These are phyloP conservation scores for Tipula unca DNA, from an alignment of 2,888 invertebrate species.

Conservation along the genomic window DNA sequence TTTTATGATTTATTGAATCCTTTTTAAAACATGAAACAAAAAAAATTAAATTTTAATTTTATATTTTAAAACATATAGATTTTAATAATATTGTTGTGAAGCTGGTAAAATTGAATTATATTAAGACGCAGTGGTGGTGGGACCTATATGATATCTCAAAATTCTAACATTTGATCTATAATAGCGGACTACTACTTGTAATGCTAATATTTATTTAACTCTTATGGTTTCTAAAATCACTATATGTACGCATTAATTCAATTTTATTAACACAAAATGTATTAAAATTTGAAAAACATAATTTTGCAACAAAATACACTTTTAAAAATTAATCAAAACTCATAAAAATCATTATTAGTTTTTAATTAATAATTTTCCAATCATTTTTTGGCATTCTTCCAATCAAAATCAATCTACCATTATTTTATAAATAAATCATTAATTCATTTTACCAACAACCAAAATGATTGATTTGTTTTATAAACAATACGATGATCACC, in stretches of 20 bases:
- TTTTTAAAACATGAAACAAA: neutral
- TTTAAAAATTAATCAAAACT: neutral
- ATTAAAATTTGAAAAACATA: neutral
- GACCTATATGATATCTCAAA: no score
- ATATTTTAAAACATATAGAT: neutral
- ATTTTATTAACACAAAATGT: neutral
- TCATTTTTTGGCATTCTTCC: slow-evolving; percentile 15
- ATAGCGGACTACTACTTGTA: no score
- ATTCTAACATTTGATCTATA: no score
- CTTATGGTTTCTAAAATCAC: no score
- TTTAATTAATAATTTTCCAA: neutral
- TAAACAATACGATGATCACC: slow-evolving; percentile 16
- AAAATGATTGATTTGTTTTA: slow-evolving; percentile 17
- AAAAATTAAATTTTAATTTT: neutral
- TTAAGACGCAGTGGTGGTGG: neutral
- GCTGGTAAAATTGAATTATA: neutral
- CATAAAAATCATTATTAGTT: neutral
- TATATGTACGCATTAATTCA: neutral
- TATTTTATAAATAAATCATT: neutral
- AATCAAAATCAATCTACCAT: slow-evolving; percentile 10
- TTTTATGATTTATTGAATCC: neutral
- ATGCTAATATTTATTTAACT: no score
- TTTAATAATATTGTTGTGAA: neutral
- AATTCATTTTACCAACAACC: neutral
- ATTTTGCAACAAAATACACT: neutral